Conservation (phyloP, 2,888 invertebrate species). For the Ichneumoninae sp. region DNA sequence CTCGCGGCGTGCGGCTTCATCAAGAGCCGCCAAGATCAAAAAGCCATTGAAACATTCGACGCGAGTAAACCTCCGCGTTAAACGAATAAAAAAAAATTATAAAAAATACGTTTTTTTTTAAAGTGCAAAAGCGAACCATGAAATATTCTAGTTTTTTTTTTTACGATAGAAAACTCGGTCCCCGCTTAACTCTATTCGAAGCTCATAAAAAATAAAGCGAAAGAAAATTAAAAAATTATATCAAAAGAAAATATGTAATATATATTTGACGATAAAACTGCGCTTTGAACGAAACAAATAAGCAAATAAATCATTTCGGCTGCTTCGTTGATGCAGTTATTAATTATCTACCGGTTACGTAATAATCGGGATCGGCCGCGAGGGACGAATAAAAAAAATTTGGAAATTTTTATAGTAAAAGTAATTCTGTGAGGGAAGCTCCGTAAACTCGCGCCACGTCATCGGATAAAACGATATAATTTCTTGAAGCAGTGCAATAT, state of each 20-base stretch:
- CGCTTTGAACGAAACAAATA: neutral
- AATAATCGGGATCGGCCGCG: neutral
- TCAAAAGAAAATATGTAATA: neutral
- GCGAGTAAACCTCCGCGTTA: neutral
- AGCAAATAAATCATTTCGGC: neutral
- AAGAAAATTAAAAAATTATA: neutral
- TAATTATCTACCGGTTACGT: neutral
- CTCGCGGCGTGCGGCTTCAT: neutral
- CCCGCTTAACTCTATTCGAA: neutral
- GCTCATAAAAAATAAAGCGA: neutral
- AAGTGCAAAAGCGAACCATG: neutral
- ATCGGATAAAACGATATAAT: neutral
- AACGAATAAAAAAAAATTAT: constrained; percentile 1
- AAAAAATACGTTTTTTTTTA: neutral
- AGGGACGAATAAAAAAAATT: neutral
- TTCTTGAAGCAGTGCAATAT: neutral
- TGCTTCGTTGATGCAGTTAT: neutral
- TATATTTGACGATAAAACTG: neutral
- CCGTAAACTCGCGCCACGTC: neutral
- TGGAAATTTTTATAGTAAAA: neutral
- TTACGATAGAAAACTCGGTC: neutral
- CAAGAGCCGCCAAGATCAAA: neutral
- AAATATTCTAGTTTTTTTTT: neutral
- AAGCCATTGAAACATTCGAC: neutral
- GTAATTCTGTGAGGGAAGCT: neutral